A percentile compares a stretch with the other conserved stretches of the same genome.
phyloP scores from a whole-genome alignment of 2,888 invertebrate species.

The Lithosia quadra region DNA sequence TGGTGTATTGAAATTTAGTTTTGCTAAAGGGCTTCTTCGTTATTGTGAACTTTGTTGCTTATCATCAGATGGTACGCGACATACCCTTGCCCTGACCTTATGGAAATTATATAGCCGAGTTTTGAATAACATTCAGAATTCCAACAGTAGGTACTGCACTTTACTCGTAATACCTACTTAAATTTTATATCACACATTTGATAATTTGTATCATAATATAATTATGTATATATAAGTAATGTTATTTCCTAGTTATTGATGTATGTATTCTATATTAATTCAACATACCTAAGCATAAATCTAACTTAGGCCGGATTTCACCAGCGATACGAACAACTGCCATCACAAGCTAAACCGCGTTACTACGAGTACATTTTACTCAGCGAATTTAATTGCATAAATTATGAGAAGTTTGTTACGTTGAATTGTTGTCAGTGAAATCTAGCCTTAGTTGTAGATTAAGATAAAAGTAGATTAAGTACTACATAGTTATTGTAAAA shows the following conservation, averaged over 20 bases:
- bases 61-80: background rate
- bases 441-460: background rate
- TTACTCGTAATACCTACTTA: background rate
- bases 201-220: background rate
- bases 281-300: background rate
- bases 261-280: background rate
- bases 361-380: background rate
- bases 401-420: background rate
- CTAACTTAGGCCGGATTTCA: background rate
- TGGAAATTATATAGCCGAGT: too few relatives aligned
- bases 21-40: background rate
- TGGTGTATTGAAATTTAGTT: too few relatives aligned
- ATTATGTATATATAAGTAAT: background rate
- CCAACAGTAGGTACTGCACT: background rate
- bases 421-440: background rate
- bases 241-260: background rate
- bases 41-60: background rate
- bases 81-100: background rate
- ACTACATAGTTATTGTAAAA: background rate
- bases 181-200: background rate
- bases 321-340: background rate
- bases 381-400: background rate
- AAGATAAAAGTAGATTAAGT: background rate
- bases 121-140: background rate
- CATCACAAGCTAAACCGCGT: background rate